A percentile compares a stretch with the other conserved stretches of the same genome.
Conservation (phyloP, 2,888 invertebrate genomes). For the Perizoma affinitatum region DNA sequence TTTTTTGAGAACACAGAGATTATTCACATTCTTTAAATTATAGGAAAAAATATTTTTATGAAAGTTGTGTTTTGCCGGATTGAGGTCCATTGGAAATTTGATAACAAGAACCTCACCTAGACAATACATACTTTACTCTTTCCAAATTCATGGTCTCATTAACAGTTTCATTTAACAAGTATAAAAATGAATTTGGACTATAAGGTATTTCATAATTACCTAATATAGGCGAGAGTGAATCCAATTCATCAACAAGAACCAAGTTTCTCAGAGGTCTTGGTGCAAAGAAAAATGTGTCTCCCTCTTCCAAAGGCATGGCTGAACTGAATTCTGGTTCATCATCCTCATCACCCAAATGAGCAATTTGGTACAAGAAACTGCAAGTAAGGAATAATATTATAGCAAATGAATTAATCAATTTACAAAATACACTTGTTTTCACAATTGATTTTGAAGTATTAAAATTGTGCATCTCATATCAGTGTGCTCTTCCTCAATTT, state of each 20-base stretch:
- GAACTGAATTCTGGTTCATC: constrained; percentile 99
- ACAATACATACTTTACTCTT: constrained; percentile 25
- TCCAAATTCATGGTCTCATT: constrained; percentile 29
- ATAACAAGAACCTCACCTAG: constrained; percentile 29
- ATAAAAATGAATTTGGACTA: constrained; percentile 19
- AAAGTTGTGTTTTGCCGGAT: constrained; percentile 25
- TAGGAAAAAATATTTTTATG: background rate
- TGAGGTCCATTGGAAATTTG: constrained; percentile 25
- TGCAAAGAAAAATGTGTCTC: constrained; percentile 99
- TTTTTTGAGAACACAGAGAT: background rate
- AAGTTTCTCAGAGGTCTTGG: constrained; percentile 96
- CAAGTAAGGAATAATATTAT: constrained; percentile 37
- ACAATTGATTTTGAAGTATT: background rate
- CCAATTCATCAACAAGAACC: constrained; percentile 98
- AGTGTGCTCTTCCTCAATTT: constrained; percentile 84
- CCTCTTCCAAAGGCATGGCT: constrained; percentile 98
- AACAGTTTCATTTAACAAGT: constrained; percentile 24
- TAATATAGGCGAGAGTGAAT: constrained; percentile 97
- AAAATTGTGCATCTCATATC: constrained; percentile 77
- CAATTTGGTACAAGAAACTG: constrained; percentile 98
- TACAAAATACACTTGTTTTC: background rate
- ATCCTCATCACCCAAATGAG: constrained; percentile 99
- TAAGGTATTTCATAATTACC: constrained; percentile 65
- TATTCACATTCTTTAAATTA: too few species aligned
- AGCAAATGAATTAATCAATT: background rate